Percentiles rank a stretch among this genome's conserved stretches.
These are phyloP conservation scores for Antedon mediterranea DNA, from an alignment of 53 echinoderm and acorn worm species.

Conservation along the genomic window DNA sequence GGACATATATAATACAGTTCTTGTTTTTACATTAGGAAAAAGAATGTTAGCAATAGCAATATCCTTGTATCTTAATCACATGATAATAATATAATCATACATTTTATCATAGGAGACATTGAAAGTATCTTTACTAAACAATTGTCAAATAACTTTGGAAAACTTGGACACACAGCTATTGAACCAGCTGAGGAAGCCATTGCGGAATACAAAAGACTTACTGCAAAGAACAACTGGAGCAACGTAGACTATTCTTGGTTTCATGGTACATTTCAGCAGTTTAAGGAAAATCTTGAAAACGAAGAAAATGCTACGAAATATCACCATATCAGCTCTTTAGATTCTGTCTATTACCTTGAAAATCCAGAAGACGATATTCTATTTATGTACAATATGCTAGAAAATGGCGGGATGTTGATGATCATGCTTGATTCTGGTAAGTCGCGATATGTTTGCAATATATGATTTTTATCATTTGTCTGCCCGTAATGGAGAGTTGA, in stretches of 20 bases:
- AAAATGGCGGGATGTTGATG: slow-evolving; percentile 23
- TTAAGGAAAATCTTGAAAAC: slow-evolving; percentile 3
- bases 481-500: too few species aligned
- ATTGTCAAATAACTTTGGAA: neutral
- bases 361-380: slow-evolving; percentile 7
- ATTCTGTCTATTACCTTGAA: slow-evolving; percentile 23
- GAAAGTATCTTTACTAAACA: neutral
- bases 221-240: neutral
- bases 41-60: too few species aligned
- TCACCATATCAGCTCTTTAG: slow-evolving; percentile 11
- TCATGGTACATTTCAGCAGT: neutral
- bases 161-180: neutral
- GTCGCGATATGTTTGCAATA: too few species aligned
- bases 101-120: neutral
- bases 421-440: slow-evolving; percentile 14
- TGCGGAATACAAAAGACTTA: slow-evolving; percentile 4
- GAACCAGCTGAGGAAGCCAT: slow-evolving; percentile 12
- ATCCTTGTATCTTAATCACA: too few species aligned
- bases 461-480: too few species aligned
- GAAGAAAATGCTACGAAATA: slow-evolving; percentile 8
- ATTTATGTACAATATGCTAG: slow-evolving; percentile 15
- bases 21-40: too few species aligned
- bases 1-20: too few species aligned
- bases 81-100: too few species aligned
- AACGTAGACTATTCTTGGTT: slow-evolving; percentile 4